phyloP scores from a whole-genome alignment of 2,888 invertebrate species.

The Xestia c-nigrum region DNA sequence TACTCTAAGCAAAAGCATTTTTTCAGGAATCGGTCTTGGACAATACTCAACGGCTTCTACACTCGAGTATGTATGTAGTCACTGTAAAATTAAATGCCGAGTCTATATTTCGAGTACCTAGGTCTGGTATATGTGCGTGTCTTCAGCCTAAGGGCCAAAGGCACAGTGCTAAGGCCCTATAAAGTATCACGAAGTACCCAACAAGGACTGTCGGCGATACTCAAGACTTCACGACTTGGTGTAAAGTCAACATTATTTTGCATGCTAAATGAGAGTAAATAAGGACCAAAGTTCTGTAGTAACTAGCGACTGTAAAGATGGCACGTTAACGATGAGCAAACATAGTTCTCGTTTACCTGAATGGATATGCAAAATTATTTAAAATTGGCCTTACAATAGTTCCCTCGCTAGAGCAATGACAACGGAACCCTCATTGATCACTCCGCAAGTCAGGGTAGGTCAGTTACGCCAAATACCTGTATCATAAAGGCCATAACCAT shows the following conservation, averaged over 20 bases:
- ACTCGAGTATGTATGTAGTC: not conserved
- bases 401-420: not conserved
- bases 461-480: not conserved
- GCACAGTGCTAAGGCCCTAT: not conserved
- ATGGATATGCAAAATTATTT: not conserved
- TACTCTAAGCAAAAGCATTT: not conserved
- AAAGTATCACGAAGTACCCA: not conserved
- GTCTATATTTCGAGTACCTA: not conserved
- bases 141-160: not conserved
- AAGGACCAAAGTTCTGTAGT: conserved; percentile 10
- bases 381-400: not conserved
- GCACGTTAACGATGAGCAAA: conserved; percentile 42
- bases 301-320: conserved; percentile 11
- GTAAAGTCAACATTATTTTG: conserved; percentile 15
- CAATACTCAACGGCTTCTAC: not conserved
- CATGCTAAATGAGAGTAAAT: conserved; percentile 35
- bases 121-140: not conserved
- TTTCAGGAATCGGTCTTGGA: not conserved
- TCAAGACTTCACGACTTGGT: conserved; percentile 8
- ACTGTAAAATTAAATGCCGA: not conserved
- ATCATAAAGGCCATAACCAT: not conserved
- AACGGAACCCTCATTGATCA: too few species aligned
- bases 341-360: conserved; percentile 13
- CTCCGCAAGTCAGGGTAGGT: not conserved
- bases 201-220: conserved; percentile 5